phyloP scores from a whole-genome alignment of 2,888 invertebrate genomes.

The Agrochola lota region DNA sequence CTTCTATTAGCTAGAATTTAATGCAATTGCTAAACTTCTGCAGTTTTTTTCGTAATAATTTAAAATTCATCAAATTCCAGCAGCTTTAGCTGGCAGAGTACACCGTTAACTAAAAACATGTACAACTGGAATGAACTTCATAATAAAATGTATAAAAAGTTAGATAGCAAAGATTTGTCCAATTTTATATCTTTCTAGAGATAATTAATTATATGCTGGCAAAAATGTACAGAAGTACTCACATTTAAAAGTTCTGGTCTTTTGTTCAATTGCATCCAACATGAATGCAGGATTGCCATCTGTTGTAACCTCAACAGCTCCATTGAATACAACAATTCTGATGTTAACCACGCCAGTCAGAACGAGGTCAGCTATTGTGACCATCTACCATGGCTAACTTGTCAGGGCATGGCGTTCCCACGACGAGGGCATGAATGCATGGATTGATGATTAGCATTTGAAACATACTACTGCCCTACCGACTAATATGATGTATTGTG shows the following conservation, averaged over 20 bases:
- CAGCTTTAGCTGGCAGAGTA: background rate
- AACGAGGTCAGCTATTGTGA: constrained; percentile 77
- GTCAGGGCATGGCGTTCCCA: constrained; percentile 75
- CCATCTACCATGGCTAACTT: constrained; percentile 70
- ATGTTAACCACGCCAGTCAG: constrained; percentile 65
- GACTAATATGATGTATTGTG: constrained; percentile 33
- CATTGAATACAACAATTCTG: constrained; percentile 55
- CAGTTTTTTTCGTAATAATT: background rate
- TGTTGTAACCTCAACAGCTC: constrained; percentile 42
- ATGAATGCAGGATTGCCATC: constrained; percentile 24
- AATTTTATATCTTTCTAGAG: background rate
- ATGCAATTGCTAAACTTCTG: constrained; percentile 1
- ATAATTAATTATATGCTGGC: background rate
- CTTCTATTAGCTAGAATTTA: constrained; percentile 37
- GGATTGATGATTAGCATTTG: constrained; percentile 61
- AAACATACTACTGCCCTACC: constrained; percentile 46
- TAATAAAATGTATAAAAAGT: background rate
- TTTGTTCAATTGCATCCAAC: constrained; percentile 1
- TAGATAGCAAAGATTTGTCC: background rate
- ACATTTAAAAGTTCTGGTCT: background rate
- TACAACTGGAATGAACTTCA: background rate
- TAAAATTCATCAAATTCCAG: background rate
- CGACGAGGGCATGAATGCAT: constrained; percentile 64
- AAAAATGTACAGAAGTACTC: background rate
- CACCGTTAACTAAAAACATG: background rate